A percentile compares a stretch with the other conserved stretches of the same genome.
These are phyloP conservation scores for Neodontobutis hainanensis DNA, from an alignment of 2,113 vertebrate species.

Conservation along the genomic window DNA sequence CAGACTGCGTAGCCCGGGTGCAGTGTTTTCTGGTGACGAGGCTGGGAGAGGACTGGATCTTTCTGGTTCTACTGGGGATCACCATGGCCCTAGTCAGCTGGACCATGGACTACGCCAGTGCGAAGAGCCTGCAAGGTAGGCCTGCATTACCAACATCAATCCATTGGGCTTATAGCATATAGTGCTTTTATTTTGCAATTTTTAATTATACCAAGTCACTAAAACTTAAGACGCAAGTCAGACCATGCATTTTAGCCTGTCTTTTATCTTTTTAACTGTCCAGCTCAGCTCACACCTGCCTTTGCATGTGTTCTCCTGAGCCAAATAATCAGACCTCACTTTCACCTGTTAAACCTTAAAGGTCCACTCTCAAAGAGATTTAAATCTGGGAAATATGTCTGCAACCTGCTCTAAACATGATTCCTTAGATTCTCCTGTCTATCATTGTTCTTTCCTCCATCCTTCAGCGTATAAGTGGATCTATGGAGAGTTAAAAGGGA, in stretches of 20 bases:
- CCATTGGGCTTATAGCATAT: too few relatives aligned
- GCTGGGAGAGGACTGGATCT: conserved; percentile 95
- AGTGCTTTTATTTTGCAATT: too few relatives aligned
- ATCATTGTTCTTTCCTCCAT: background rate
- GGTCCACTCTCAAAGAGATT: too few relatives aligned
- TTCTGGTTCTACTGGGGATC: conserved; percentile 89
- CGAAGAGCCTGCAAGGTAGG: conserved; percentile 89
- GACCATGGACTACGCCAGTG: conserved; percentile 93
- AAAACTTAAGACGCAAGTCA: background rate
- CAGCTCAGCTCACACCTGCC: too few relatives aligned
- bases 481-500: conserved; percentile 81
- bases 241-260: background rate
- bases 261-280: too few relatives aligned
- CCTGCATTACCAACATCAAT: background rate
- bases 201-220: too few relatives aligned
- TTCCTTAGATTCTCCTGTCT: background rate
- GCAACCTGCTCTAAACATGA: too few relatives aligned
- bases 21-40: conserved; percentile 84
- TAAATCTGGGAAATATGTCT: too few relatives aligned
- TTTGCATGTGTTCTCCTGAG: too few relatives aligned
- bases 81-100: conserved; percentile 96
- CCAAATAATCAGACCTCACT: too few relatives aligned
- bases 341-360: too few relatives aligned
- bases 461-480: conserved; percentile 92
- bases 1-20: conserved; percentile 83